Percentiles rank a stretch among this genome's conserved stretches.
Evolutionary conservation across 2,113 vertebrate species (phyloP).

Genomic region (Vidua chalybeata): DNA sequence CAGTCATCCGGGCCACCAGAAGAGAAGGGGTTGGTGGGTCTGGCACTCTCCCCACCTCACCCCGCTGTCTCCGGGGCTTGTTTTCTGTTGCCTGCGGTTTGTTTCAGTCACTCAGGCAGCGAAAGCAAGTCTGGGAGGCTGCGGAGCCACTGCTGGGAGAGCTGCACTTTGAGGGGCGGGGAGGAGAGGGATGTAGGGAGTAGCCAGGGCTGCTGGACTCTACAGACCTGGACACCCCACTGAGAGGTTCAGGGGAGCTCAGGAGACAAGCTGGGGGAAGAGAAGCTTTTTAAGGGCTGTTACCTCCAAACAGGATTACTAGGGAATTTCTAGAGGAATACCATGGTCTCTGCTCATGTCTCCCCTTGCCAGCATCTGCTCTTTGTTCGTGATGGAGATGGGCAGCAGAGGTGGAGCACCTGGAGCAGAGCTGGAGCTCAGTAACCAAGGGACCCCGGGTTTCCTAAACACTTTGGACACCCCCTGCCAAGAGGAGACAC

Average conservation of each 20-base stretch:
- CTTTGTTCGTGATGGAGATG: not conserved
- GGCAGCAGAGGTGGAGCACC: not conserved
- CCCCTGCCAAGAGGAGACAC: not conserved
- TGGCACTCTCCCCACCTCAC: not conserved
- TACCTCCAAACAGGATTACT: not conserved
- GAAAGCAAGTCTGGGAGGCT: slow-evolving; percentile 94
- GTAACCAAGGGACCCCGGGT: not conserved
- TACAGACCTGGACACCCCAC: not conserved
- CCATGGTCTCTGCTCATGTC: not conserved
- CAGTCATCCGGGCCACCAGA: not conserved
- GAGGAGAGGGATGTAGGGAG: not conserved
- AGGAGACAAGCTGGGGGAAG: not conserved
- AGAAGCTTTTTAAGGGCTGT: not conserved
- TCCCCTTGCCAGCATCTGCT: not conserved
- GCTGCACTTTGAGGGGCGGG: not conserved
- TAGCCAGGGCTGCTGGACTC: not conserved
- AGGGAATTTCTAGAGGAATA: not conserved
- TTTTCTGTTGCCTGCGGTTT: slow-evolving; percentile 94
- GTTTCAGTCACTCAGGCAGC: slow-evolving; percentile 88
- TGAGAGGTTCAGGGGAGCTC: not conserved
- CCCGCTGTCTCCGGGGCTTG: slow-evolving; percentile 80
- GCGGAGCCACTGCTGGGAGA: not conserved
- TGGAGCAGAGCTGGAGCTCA: not conserved
- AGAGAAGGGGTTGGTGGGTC: fast-evolving
- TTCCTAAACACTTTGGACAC: not conserved